Evolutionary conservation across 2,888 invertebrate species (phyloP).

Genomic region (Sphinx pinastri): DNA sequence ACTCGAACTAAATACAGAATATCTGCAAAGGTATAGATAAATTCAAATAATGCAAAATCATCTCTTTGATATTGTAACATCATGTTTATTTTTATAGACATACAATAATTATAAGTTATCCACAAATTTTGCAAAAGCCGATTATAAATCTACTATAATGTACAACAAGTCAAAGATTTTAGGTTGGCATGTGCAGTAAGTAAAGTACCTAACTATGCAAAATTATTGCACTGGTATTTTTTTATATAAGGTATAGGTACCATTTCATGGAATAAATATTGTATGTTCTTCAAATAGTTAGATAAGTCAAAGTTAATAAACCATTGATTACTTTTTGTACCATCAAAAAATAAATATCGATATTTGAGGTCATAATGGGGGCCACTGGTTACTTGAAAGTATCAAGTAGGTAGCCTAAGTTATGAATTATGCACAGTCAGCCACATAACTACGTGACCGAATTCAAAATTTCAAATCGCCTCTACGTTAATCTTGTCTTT

Average conservation of each 20-base stretch:
- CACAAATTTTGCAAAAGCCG: constrained; percentile 20
- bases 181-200: constrained; percentile 32
- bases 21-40: too few species aligned
- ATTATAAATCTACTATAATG: constrained; percentile 7
- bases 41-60: background rate
- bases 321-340: background rate
- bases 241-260: background rate
- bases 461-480: too few species aligned
- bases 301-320: background rate
- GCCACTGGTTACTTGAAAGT: background rate
- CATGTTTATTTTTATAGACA: constrained; percentile 35
- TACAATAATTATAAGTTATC: background rate
- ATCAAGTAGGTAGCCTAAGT: too few species aligned
- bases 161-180: constrained; percentile 15
- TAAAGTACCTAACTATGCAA: background rate
- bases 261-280: background rate
- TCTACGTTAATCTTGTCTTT: too few species aligned
- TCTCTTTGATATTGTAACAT: constrained; percentile 44
- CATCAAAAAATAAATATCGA: background rate
- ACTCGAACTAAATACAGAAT: too few species aligned
- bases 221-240: background rate
- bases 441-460: too few species aligned
- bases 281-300: background rate
- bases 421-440: too few species aligned
- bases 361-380: background rate